phyloP scores from a whole-genome alignment of 1,140 invertebrate genomes.

The Trichoplusia ni region DNA sequence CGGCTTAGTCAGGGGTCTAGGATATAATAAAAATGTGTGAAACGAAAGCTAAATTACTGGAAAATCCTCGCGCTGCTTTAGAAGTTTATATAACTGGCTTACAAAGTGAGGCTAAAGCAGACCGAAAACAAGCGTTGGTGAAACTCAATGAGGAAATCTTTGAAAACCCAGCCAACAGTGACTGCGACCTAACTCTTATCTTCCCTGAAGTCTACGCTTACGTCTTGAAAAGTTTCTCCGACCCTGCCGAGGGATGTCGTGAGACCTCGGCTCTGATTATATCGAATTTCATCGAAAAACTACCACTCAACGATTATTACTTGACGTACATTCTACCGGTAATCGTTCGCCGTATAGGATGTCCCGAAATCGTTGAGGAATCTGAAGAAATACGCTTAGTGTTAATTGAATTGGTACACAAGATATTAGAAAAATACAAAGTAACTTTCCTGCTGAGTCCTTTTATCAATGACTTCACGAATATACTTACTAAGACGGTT shows the following conservation, averaged over 20 bases:
- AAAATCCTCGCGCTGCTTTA: constrained; percentile 56
- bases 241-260: constrained; percentile 70
- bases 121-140: constrained; percentile 58
- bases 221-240: constrained; percentile 72
- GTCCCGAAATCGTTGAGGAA: constrained; percentile 88
- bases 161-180: constrained; percentile 53
- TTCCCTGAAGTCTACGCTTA: constrained; percentile 75
- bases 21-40: constrained; percentile 47
- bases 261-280: constrained; percentile 65
- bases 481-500: constrained; percentile 87
- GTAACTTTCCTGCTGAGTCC: constrained; percentile 80
- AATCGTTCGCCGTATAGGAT: constrained; percentile 88
- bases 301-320: constrained; percentile 84
- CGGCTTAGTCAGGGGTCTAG: not conserved
- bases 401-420: constrained; percentile 84
- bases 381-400: constrained; percentile 93
- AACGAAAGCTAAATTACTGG: constrained; percentile 46
- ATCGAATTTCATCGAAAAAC: constrained; percentile 65
- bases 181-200: constrained; percentile 65
- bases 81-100: constrained; percentile 63
- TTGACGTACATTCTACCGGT: constrained; percentile 89
- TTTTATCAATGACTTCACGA: constrained; percentile 89
- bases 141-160: constrained; percentile 73
- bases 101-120: constrained; percentile 72
- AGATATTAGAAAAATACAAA: constrained; percentile 86